Evolutionary conservation across 2,113 vertebrate species (phyloP).

Genomic region (Canis aureus): DNA sequence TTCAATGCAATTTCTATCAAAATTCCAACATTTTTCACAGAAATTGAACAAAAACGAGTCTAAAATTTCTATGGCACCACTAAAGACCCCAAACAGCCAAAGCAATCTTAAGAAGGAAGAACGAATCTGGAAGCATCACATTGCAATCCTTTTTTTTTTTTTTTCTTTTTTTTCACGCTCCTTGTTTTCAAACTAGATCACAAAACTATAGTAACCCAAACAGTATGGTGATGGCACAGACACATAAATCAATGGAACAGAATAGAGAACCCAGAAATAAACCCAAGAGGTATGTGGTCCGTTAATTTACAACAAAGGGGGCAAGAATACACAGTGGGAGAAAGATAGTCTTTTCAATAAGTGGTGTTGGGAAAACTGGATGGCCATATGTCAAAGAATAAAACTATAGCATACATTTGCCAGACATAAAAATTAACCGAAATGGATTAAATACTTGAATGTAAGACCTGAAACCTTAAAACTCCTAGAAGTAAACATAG

Average conservation of each 20-base stretch:
- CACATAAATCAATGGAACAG: not conserved
- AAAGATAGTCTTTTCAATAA: not conserved
- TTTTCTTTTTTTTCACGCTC: not conserved
- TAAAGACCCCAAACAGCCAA: not conserved
- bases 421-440: not conserved
- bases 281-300: not conserved
- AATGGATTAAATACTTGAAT: not conserved
- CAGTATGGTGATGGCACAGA: not conserved
- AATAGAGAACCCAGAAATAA: not conserved
- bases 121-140: not conserved
- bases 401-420: not conserved
- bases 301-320: not conserved
- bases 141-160: too few species aligned
- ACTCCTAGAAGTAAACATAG: not conserved
- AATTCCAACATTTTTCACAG: not conserved
- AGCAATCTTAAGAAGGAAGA: not conserved
- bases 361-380: not conserved
- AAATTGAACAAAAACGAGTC: not conserved
- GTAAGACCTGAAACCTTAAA: not conserved
- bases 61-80: not conserved
- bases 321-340: not conserved
- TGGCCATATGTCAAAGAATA: not conserved
- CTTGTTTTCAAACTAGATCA: not conserved
- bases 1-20: not conserved
- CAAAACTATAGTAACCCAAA: not conserved